Conservation (phyloP, 2,888 invertebrate species). For the Lycocerus yunnanus region DNA sequence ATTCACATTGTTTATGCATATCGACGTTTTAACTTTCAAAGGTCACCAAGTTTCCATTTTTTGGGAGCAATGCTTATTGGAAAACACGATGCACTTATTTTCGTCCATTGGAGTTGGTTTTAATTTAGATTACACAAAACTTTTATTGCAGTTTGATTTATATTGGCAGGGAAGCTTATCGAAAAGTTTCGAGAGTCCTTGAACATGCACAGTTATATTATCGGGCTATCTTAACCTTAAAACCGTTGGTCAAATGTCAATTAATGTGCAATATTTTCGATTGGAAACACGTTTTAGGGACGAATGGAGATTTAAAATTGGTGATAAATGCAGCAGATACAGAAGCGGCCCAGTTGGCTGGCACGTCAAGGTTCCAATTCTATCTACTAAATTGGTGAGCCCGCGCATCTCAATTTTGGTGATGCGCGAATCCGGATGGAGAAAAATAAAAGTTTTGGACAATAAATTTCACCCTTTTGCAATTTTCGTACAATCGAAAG, state of each 20-base stretch:
- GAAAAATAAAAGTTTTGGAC: too few relatives aligned
- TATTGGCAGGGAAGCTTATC: not conserved
- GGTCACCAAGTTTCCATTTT: not conserved
- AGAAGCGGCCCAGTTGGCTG: too few relatives aligned
- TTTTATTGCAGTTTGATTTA: not conserved
- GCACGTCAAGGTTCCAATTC: too few relatives aligned
- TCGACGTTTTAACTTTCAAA: not conserved
- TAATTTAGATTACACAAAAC: not conserved
- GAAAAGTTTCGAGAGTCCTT: not conserved
- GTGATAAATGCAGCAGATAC: too few relatives aligned
- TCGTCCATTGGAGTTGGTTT: not conserved
- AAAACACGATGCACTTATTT: not conserved
- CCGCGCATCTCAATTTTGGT: too few relatives aligned
- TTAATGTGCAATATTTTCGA: not conserved
- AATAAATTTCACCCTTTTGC: too few relatives aligned
- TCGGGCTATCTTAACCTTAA: not conserved
- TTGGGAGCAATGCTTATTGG: not conserved
- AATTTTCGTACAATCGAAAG: not conserved
- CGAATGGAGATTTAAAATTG: not conserved
- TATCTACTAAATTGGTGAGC: too few relatives aligned
- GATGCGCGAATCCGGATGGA: too few relatives aligned
- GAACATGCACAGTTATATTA: not conserved
- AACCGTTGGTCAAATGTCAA: not conserved
- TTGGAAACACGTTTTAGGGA: not conserved
- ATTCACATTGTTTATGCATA: not conserved